Conservation (phyloP, 2,113 vertebrate species). For the Barbus barbus region DNA sequence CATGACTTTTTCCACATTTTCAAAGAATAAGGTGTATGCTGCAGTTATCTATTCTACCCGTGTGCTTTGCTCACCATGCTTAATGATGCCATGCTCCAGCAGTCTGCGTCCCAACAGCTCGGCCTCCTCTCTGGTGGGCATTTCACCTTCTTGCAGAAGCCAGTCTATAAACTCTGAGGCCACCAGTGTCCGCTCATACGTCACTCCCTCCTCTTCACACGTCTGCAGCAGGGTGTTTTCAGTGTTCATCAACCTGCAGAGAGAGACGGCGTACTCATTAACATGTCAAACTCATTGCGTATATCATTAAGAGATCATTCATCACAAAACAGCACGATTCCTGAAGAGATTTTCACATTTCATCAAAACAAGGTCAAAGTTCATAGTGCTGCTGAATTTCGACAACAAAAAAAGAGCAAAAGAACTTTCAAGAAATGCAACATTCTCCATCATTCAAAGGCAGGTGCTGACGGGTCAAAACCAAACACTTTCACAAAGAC, state of each 20-base stretch:
- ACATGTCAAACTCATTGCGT: background rate
- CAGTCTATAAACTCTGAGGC: constrained; percentile 88
- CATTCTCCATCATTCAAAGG: constrained; percentile 10
- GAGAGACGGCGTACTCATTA: background rate
- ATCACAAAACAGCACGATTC: background rate
- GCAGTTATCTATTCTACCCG: background rate
- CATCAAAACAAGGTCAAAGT: constrained; percentile 5
- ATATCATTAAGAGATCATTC: background rate
- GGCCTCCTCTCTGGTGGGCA: constrained; percentile 80
- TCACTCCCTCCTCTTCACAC: constrained; percentile 85
- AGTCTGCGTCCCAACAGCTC: constrained; percentile 88
- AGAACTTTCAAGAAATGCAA: background rate
- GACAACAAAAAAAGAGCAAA: constrained; percentile 8
- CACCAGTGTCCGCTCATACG: constrained; percentile 86
- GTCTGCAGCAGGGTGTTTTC: constrained; percentile 86
- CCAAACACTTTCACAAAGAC: constrained; percentile 11
- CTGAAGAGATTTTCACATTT: background rate
- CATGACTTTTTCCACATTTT: too few relatives aligned
- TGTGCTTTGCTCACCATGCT: constrained; percentile 97
- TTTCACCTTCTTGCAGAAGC: constrained; percentile 91
- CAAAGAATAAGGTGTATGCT: background rate
- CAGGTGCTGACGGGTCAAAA: constrained; percentile 19
- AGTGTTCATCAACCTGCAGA: constrained; percentile 86
- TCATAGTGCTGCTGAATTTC: background rate
- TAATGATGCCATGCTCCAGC: constrained; percentile 90